phyloP scores from a whole-genome alignment of 1,140 invertebrate species.

The Hestina assimilis region DNA sequence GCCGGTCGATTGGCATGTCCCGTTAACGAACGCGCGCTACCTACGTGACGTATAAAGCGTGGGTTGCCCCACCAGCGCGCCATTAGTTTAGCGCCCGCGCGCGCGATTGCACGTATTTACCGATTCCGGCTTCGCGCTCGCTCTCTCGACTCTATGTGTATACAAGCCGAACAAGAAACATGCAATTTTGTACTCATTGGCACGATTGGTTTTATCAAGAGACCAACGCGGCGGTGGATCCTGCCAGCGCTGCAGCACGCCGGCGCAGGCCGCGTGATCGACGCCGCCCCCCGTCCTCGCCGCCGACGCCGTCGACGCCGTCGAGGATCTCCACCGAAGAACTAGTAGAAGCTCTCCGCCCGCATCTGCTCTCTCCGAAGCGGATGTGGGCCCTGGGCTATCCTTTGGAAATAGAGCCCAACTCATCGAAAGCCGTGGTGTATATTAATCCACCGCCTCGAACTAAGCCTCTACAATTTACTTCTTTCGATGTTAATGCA shows the following conservation, averaged over 20 bases:
- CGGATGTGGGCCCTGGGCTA: conserved; percentile 85
- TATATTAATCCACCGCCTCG: conserved; percentile 78
- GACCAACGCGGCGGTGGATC: conserved; percentile 53
- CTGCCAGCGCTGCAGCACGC: conserved; percentile 54
- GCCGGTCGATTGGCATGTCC: conserved; percentile 71
- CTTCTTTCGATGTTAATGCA: conserved; percentile 81
- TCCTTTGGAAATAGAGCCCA: conserved; percentile 82
- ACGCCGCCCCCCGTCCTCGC: conserved; percentile 60
- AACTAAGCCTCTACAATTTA: conserved; percentile 47
- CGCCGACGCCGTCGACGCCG: conserved; percentile 62
- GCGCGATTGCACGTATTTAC: conserved; percentile 66
- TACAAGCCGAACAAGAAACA: conserved; percentile 61
- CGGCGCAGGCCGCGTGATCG: conserved; percentile 59
- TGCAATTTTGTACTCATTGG: conserved; percentile 66
- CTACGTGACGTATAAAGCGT: conserved; percentile 73
- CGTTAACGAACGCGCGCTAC: conserved; percentile 71
- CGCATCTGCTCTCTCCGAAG: conserved; percentile 82
- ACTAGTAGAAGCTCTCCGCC: conserved; percentile 59
- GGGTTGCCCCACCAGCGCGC: conserved; percentile 61
- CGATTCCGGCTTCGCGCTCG: conserved; percentile 54
- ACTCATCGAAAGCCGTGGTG: conserved; percentile 81
- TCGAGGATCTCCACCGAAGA: conserved; percentile 59
- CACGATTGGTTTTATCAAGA: conserved; percentile 72
- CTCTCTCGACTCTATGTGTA: conserved; percentile 70
- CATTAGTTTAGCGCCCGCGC: conserved; percentile 71